Evolutionary conservation across 2,113 vertebrate species (phyloP).

Genomic region (Grantiella picta): DNA sequence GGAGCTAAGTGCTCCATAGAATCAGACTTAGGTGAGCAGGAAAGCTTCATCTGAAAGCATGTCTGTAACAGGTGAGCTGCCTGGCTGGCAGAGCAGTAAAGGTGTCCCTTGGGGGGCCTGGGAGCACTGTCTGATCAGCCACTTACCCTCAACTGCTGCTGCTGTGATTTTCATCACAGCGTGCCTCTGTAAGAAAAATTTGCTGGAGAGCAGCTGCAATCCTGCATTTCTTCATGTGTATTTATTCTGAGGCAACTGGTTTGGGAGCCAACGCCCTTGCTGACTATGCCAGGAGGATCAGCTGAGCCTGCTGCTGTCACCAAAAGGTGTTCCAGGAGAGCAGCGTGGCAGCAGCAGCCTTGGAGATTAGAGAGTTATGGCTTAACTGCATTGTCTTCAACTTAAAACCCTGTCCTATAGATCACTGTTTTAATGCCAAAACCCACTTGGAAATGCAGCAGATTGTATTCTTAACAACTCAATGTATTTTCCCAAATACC

Average conservation of each 20-base stretch:
- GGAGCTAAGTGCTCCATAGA: background rate
- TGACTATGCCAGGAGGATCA: background rate
- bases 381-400: background rate
- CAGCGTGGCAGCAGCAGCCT: background rate
- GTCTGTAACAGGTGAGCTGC: background rate
- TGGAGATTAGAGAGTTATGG: background rate
- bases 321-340: background rate
- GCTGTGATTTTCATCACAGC: background rate
- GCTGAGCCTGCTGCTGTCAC: background rate
- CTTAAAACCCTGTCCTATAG: accelerated
- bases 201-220: background rate
- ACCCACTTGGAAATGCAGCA: background rate
- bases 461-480: background rate
- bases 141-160: background rate
- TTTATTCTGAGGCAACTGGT: background rate
- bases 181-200: background rate
- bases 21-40: background rate
- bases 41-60: background rate
- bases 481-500: background rate
- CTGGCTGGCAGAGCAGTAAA: background rate
- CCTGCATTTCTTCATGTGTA: background rate
- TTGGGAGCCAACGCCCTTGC: background rate
- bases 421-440: background rate
- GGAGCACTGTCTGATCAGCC: background rate
- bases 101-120: background rate